Evolutionary conservation across 2,888 invertebrate genomes (phyloP), one percentile per base, ranked within the genome.

Genomic region (Esperia sulphurella): DNA sequence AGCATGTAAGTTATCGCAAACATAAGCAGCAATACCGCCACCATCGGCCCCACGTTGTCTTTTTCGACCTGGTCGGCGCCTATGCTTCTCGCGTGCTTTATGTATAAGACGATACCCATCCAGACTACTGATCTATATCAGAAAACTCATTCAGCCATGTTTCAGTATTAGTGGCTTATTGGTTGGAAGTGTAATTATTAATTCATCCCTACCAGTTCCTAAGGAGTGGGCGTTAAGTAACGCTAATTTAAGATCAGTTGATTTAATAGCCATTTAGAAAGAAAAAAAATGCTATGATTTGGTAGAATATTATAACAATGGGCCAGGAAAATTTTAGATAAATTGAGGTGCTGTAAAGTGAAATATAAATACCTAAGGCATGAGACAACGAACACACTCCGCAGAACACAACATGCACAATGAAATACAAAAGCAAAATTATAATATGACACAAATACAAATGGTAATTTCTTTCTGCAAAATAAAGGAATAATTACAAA

Each of bases 121-220:
- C n/a, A 42, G 10, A 38, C n/a, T 42, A 47, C 5, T 10, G 13
- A 9, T 41, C 21, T 7, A 46, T 6, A 12, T 37, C 37, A 5
- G 47, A 47, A 2, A 9, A 14, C 10, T 42, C 43, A 39, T 38
- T 37, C 28, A 48, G 12, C 41, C 48, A 29, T 5, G 48, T 48
- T 28, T 48, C 48, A 3, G 48, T 43, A 6, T 43, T 33, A 9
- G 43, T 21, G 43, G 43, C 2, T n/a, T 37, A 14, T 28, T 8
- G 7, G n/a, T 12, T 10, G 31, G n/a, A 3, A 48, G 21, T 14
- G 48, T 48, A 30, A 33, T 14, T 10, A 39, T 5, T 8, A 48
- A 14, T 10, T 48, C 48, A 31, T 48, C 48, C 12, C 40, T 37
- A n/a, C 47, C 47, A 37, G 47, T 47, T n/a, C 31, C 41, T 10